Conservation (phyloP, 2,113 vertebrate species). For the Cynocephalus volans region DNA sequence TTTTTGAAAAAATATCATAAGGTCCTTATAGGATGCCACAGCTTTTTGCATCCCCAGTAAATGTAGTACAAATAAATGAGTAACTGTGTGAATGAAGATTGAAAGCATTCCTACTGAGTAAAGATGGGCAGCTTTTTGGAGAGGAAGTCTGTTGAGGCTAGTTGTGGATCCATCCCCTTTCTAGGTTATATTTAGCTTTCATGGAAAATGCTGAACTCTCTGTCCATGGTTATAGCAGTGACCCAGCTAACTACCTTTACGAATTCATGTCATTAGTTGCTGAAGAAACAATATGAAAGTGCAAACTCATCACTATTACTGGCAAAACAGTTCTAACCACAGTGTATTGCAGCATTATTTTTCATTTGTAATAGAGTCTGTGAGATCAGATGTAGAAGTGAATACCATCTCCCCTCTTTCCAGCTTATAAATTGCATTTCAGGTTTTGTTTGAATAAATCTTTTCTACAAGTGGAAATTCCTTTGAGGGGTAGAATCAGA, state of each 20-base stretch:
- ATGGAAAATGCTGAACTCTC: background rate
- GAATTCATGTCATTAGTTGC: background rate
- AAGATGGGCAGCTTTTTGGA: background rate
- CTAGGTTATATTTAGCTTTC: background rate
- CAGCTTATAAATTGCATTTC: background rate
- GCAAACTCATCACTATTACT: background rate
- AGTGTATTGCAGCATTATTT: fast-evolving
- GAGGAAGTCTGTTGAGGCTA: background rate
- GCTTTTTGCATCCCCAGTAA: background rate
- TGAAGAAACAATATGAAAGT: fast-evolving
- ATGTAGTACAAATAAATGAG: background rate
- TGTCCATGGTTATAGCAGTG: background rate
- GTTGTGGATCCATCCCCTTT: background rate
- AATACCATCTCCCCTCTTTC: fast-evolving
- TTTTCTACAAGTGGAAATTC: background rate
- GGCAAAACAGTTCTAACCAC: background rate
- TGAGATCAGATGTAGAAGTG: background rate
- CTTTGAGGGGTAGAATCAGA: background rate
- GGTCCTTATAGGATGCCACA: background rate
- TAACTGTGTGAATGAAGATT: background rate
- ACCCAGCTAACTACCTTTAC: background rate
- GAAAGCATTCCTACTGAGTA: background rate
- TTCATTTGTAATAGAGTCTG: background rate
- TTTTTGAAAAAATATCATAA: background rate
- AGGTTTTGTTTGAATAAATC: background rate